Base-by-base conservation (phyloP, 2,888 invertebrate species). In the Camponotus fellah region DNA sequence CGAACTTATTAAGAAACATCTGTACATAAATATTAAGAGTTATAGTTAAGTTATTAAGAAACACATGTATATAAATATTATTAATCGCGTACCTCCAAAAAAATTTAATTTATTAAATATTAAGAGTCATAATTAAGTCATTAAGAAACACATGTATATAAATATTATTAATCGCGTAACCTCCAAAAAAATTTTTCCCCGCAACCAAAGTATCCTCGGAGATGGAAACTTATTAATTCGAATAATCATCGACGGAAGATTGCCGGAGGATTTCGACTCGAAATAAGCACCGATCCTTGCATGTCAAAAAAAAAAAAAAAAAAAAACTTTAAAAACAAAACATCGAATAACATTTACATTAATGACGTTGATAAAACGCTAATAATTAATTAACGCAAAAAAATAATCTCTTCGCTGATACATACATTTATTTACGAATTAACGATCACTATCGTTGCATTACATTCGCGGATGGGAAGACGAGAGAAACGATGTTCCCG, bases 161-260 rank as follows among this genome's bases (percentile, higher is more conserved):
- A 26, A 5, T 32, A 40, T 26, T 26, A 32, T 65, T 9, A n/a
- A 3, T 14, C 43, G 17, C 14, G 43, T 26, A 17, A 17, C 68
- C 14, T 6, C 8, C 8, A 53, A 5, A 43, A 43, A 14, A 32
- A n/a, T n/a, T 26, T 77, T 46, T 17, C 32, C 32, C 37, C 37
- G 2, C 49, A 26, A 5, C 34, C 5, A 2, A 8, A 37, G 43
- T 77, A 21, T 58, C 1, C 26, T 8, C 34, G 3, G 0, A 8
- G 17, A 65, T 40, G n/a, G n/a, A 26, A 26, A 65, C 26, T 37
- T 26, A 40, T 40, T 21, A 2, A 74, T 32, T 34, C 21, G 34
- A 46, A 62, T 75, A 43, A 72, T 43, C 32, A 26, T 74, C 32
- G 14, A 74, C 12, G 5, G 10, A 58, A 12, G n/a, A 58, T 58